Percentiles rank a stretch among this genome's conserved stretches.
Evolutionary conservation across 2,888 invertebrate species (phyloP).

Genomic region (Brachycybe producta): DNA sequence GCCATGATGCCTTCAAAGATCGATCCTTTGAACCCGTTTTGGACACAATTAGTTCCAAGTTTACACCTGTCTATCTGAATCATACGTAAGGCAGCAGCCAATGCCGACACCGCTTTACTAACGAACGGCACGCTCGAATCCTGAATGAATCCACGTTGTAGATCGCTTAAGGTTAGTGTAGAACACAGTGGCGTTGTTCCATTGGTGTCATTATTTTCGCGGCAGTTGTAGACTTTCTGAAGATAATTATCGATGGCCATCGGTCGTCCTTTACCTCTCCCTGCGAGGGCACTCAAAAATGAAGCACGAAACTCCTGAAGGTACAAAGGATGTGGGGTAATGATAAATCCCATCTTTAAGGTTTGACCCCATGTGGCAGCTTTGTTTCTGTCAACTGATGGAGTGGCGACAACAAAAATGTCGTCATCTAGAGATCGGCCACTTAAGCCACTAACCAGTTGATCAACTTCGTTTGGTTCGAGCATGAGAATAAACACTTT

Average conservation of each 20-base stretch:
- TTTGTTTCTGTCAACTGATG: constrained; percentile 8
- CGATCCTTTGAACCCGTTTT: constrained; percentile 4
- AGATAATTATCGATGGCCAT: constrained; percentile 12
- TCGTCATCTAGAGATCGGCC: not conserved
- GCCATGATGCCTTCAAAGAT: constrained; percentile 23
- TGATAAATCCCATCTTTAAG: constrained; percentile 18
- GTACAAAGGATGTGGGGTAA: constrained; percentile 25
- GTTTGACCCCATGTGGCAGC: not conserved
- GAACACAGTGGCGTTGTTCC: not conserved
- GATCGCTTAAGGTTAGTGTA: constrained; percentile 4
- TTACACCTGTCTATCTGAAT: constrained; percentile 27
- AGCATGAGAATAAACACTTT: constrained; percentile 9
- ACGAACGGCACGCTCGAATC: constrained; percentile 18
- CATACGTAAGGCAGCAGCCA: constrained; percentile 28
- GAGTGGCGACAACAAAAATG: constrained; percentile 16
- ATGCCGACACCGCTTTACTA: constrained; percentile 17
- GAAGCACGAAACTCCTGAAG: constrained; percentile 25
- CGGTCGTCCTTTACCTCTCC: not conserved
- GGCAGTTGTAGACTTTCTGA: constrained; percentile 7
- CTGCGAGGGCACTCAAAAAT: constrained; percentile 3
- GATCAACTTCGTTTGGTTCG: constrained; percentile 13
- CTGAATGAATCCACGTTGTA: constrained; percentile 12
- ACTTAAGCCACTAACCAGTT: not conserved
- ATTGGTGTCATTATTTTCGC: not conserved
- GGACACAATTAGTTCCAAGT: constrained; percentile 4